Evolutionary conservation across 2,888 invertebrate genomes (phyloP), one percentile per base, ranked within the genome.

Genomic region (Chrysotoxum bicinctum): DNA sequence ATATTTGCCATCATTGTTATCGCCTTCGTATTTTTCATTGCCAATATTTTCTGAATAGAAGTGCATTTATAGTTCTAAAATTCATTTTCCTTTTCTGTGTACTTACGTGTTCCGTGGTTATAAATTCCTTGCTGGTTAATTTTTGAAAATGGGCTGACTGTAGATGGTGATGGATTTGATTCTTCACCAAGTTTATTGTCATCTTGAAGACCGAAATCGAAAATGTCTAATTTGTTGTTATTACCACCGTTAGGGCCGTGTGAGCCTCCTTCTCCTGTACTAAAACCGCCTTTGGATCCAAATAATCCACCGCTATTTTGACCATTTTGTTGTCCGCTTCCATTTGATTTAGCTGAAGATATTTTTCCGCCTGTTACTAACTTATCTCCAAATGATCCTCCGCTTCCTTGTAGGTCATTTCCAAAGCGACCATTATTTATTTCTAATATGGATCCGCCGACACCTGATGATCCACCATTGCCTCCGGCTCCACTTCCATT

Each of bases 381-480:
- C 16, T 37, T 50, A 10, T 60, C 26, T 26, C 64, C 64, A 19
- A 45, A 43, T 7, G 45, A 45, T 16, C 62, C 64, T 2, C 14
- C 14, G 14, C 14, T 23, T 30, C 16, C 43, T 14, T 45, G 9
- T 10, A 21, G 19, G 7, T 23, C 14, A 45, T 32, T 64, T 45
- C 45, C 40, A 21, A 52, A 37, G n/a, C 12, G 30, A 37, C 54
- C 54, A 9, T 14, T 14, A 21, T 35, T 56, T 14, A 9, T 9
- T 30, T 16, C 14, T 21, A 21, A 19, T 12, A 7, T 8, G 0
- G 56, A 21, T 35, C 16, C 40, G 23, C 40, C n/a, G 32, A 43
- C 43, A 12, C 87, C 87, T 3, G 88, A 88, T 1, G 26, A 8
- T 48, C 74, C 79, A 16, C 80, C 70, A 45, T 79, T 87, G 66